A percentile compares a stretch with the other conserved stretches of the same genome.
phyloP scores from a whole-genome alignment of 2,888 invertebrate species.

The Teleogryllus oceanicus region DNA sequence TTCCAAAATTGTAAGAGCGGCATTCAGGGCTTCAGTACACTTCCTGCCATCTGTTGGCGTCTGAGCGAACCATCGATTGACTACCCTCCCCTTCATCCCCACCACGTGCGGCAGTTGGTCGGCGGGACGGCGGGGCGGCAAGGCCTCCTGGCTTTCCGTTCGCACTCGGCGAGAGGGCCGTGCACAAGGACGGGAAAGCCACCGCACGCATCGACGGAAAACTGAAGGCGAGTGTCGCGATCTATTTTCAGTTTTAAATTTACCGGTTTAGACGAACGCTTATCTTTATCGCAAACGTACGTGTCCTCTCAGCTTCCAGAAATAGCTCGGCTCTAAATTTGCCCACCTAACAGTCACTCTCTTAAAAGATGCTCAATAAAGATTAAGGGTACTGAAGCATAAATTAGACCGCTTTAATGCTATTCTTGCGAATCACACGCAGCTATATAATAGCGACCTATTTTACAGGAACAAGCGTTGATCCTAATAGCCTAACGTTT shows the following conservation, averaged over 20 bases:
- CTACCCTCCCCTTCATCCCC: constrained; percentile 21
- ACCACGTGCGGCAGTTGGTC: background rate
- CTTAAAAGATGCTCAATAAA: background rate
- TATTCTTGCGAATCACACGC: constrained; percentile 5
- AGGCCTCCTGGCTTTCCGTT: background rate
- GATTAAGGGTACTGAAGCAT: background rate
- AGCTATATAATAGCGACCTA: background rate
- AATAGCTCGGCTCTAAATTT: background rate
- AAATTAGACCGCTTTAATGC: constrained; percentile 18
- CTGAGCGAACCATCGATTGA: background rate
- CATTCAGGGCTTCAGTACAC: background rate
- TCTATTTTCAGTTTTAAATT: too few relatives aligned
- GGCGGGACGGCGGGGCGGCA: background rate
- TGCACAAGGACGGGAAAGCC: too few relatives aligned
- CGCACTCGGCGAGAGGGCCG: too few relatives aligned
- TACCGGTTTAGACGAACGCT: too few relatives aligned
- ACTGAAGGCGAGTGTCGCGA: too few relatives aligned
- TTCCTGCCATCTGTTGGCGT: background rate
- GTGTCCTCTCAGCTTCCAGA: background rate
- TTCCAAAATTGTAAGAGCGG: too few relatives aligned
- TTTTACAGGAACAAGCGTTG: background rate
- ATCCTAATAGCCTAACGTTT: background rate
- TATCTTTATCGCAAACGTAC: too few relatives aligned
- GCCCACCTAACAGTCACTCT: background rate
- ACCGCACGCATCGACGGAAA: too few relatives aligned